Base-by-base conservation (phyloP, 2,797 vertebrate species). In the Perodicticus potto region DNA sequence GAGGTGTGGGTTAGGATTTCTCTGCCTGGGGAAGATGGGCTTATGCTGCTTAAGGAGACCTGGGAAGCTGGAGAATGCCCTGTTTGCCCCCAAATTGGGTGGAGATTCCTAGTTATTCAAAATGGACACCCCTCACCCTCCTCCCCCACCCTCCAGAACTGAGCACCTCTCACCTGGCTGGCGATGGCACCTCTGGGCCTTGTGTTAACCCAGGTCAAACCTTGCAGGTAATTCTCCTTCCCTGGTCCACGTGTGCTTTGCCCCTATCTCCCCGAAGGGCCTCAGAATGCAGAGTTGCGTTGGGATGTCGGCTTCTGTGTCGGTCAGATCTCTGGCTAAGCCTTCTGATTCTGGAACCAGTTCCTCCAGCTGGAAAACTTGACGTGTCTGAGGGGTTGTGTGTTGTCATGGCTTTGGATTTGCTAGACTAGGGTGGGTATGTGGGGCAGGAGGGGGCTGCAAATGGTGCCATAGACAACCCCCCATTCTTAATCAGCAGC, bases 171-270 rank as follows among this genome's bases (percentile, higher is more conserved):
- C 17, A 7, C n/a, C 72, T 7, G 17, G 23, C 10, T 0, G 1
- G n/a, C 37, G 34, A 4, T 10, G 43, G 69, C 2, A 23, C 27
- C n/a, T 34, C 65, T 6, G 83, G 65, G 67, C 67, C 34, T 4
- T 5, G 3, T 14, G 8, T 5, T 13, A 29, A 14, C 72, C 1
- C 2, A 29, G 53, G 63, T 22, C 0, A 17, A 9, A 14, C n/a
- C 40, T 55, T 32, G 10, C 22, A 0, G 16, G 20, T 5, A 1
- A 0, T 32, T 1, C 20, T 76, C 16, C 19, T 20, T 40, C 13
- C 27, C 74, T 76, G 43, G 29, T 34, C 13, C 55, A 37, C 49
- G 69, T 29, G 55, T 72, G 65, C 43, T 2, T 5, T 1, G 6
- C 29, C 45, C 40, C 17, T 20, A 25, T n/a, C 45, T 43, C 53